Percentiles rank a stretch among this genome's conserved stretches.
Conservation (phyloP, 2,113 vertebrate species). For the Fregetta grallaria region DNA sequence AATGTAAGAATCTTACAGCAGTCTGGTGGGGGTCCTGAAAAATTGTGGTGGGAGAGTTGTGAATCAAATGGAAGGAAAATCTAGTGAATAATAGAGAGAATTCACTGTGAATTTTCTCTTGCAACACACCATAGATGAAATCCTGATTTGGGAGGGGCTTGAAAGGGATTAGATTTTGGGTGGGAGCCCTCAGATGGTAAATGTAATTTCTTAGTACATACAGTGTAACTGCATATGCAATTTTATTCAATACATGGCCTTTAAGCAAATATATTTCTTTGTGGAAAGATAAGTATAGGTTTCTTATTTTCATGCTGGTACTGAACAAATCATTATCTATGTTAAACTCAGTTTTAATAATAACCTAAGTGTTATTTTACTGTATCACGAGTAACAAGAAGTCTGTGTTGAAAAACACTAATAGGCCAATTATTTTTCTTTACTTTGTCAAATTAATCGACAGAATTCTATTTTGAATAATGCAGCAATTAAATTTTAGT, state of each 20-base stretch:
- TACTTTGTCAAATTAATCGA: slow-evolving; percentile 49
- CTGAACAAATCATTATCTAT: slow-evolving; percentile 17
- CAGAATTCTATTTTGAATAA: slow-evolving; percentile 44
- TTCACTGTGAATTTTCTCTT: not conserved
- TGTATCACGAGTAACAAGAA: slow-evolving; percentile 20
- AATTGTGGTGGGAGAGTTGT: not conserved
- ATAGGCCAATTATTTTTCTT: slow-evolving; percentile 49
- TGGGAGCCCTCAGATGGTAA: not conserved
- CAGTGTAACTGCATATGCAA: not conserved
- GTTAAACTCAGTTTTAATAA: slow-evolving; percentile 47
- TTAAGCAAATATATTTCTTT: slow-evolving; percentile 47
- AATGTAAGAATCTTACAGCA: not conserved
- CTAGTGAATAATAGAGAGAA: not conserved
- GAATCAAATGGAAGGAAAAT: not conserved
- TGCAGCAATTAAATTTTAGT: slow-evolving; percentile 21
- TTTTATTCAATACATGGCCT: slow-evolving; percentile 10
- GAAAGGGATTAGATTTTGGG: not conserved
- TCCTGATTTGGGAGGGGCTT: not conserved
- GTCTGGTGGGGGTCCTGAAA: not conserved
- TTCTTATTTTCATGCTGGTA: slow-evolving; percentile 28
- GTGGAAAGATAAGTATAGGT: slow-evolving; percentile 2
- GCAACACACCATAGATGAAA: not conserved
- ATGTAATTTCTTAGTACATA: not conserved
- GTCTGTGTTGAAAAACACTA: slow-evolving; percentile 23
- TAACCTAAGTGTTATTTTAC: slow-evolving; percentile 10